These are phyloP conservation scores for Bubo scandiacus DNA, from an alignment of 2,113 vertebrate species.

Conservation along the genomic window DNA sequence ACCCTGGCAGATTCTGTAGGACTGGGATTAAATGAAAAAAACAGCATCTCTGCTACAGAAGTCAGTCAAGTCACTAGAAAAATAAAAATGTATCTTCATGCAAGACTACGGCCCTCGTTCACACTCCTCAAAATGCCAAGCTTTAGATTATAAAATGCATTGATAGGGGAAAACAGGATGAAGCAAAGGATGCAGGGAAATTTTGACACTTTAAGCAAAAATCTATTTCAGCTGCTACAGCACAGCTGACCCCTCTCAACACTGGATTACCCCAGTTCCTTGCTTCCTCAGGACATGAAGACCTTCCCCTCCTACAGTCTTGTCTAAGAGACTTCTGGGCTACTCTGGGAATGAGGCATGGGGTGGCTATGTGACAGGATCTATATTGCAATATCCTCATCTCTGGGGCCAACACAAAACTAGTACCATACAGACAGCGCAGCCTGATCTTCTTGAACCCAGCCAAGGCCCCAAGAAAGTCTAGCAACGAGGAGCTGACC, in stretches of 20 bases:
- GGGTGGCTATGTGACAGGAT: not conserved
- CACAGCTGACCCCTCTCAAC: not conserved
- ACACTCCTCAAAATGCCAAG: not conserved
- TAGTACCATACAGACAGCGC: not conserved
- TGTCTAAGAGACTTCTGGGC: not conserved
- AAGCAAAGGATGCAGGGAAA: not conserved
- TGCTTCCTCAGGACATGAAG: not conserved
- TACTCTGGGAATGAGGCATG: fast-evolving
- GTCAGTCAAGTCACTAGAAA: not conserved
- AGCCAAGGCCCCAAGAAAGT: not conserved
- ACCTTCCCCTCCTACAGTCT: not conserved
- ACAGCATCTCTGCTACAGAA: not conserved
- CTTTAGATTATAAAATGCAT: not conserved
- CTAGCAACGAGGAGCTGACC: not conserved
- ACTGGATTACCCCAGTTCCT: not conserved
- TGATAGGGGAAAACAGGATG: not conserved
- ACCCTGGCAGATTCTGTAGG: not conserved
- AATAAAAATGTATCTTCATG: not conserved
- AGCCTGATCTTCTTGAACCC: not conserved
- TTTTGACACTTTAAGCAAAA: not conserved
- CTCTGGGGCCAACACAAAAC: not conserved
- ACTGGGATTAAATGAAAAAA: not conserved
- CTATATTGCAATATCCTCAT: not conserved
- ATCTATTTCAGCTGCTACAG: not conserved
- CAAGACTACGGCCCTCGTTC: fast-evolving